Evolutionary conservation across 2,113 vertebrate species (phyloP).

Genomic region (Pseudonaja textilis): DNA sequence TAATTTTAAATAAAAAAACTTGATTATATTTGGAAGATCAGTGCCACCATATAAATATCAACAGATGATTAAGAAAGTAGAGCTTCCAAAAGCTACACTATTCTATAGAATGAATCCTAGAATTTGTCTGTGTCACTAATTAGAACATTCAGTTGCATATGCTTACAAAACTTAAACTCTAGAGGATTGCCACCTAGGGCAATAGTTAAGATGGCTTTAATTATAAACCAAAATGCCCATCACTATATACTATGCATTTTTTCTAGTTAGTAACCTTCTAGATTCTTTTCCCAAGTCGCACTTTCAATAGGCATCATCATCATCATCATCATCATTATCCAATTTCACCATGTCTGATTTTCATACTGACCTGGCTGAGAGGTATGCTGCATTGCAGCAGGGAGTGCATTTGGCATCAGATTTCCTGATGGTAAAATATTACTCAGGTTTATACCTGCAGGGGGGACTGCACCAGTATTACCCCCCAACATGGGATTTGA

Average conservation of each 20-base stretch:
- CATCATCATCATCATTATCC: background rate
- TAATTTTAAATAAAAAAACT: background rate
- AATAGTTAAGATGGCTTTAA: background rate
- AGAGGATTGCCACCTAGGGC: background rate
- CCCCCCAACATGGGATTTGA: conserved; percentile 89
- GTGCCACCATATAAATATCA: background rate
- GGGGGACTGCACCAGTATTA: conserved; percentile 78
- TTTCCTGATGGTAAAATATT: conserved; percentile 89
- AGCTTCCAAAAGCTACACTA: background rate
- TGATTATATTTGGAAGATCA: background rate
- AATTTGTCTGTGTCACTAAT: background rate
- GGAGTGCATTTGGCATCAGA: conserved; percentile 80
- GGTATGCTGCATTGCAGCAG: conserved; percentile 83
- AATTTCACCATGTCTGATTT: background rate
- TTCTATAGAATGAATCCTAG: background rate
- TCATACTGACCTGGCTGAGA: conserved; percentile 85
- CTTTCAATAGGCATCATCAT: background rate
- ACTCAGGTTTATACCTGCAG: conserved; percentile 86
- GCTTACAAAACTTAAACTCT: background rate
- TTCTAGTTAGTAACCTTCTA: background rate
- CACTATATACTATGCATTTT: background rate
- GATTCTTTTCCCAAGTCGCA: background rate
- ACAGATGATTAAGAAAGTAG: background rate
- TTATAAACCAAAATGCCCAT: background rate
- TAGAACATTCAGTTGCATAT: background rate